Evolutionary conservation across 2,888 invertebrate species (phyloP), one percentile per base, ranked within the genome.

Genomic region (Hoplodrina ambigua): DNA sequence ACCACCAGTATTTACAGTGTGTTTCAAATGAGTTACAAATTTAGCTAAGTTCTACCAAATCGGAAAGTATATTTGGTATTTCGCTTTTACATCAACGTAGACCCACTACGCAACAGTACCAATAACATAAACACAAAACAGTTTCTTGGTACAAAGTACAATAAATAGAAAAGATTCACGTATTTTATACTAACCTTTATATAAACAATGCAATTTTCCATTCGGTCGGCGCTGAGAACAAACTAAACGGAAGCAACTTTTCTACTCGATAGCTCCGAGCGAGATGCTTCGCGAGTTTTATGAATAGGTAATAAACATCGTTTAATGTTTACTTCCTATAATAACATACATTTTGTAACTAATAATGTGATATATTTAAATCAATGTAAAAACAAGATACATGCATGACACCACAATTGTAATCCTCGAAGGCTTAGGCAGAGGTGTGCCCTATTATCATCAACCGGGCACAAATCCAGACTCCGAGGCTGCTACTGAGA

Each of bases 191-290:
- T 69, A 67, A 71, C 66, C 63, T 80, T 72, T 78, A 70, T 78
- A 84, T 80, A 82, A 83, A 86, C 81, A 85, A 84, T 84, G 83
- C 84, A 87, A 86, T 87, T 86, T 88, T 87, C 87, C 81, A 86
- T 85, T 87, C 78, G 78, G 76, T 80, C 78, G 78, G 72, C 73
- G 83, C 66, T 78, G 75, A 72, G 72, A 72, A 79, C 85, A 81
- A 85, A 85, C 82, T 83, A 80, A 83, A 86, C 78, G 82, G 75
- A 75, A 80, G 69, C 78, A 87, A 87, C 80, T 88, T 85, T 86
- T 81, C 81, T 81, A 82, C 84, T 87, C 83, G 78, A 85, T 85
- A 72, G 78, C 78, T 77, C 59, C 69, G 53, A 81, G 74, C 71
- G 73, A 70, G 66, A 73, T 80, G 71, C 72, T 66, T 72, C 64